Evolutionary conservation across 2,888 invertebrate species (phyloP), one percentile per base, ranked within the genome.

Genomic region (Nemapogon koenigi): DNA sequence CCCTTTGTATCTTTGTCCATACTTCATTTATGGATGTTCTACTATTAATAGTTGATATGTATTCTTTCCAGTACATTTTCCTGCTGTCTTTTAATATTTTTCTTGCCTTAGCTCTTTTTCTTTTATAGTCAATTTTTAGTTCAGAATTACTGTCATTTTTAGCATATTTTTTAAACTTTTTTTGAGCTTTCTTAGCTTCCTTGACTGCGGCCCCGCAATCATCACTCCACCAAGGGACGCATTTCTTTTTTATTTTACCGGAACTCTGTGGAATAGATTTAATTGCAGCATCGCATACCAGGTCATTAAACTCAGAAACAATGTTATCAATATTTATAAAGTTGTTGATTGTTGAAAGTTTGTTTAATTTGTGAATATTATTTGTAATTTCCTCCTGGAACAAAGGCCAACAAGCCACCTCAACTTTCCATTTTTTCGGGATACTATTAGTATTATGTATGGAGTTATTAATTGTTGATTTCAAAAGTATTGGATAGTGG

Each of bases 331-430:
- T 16, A 11, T n/a, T 4, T 7, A 14, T 3, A 19, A n/a, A n/a
- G n/a, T n/a, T n/a, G n/a, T n/a, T n/a, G n/a, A n/a, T n/a, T 38
- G 15, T 40, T 40, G 11, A 25, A 26, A 33, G 42, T 42, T 7
- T 42, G 43, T 14, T 43, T 44, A 14, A 44, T 43, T 29, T 41
- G 42, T 18, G n/a, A n/a, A n/a, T n/a, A n/a, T n/a, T n/a, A n/a
- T n/a, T n/a, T n/a, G n/a, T n/a, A n/a, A n/a, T n/a, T n/a, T n/a
- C n/a, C n/a, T n/a, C n/a, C n/a, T n/a, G n/a, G n/a, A n/a, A n/a
- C n/a, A n/a, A n/a, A n/a, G n/a, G n/a, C n/a, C n/a, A n/a, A n/a
- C n/a, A n/a, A n/a, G n/a, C n/a, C n/a, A n/a, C n/a, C n/a, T n/a
- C n/a, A n/a, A n/a, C n/a, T n/a, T n/a, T n/a, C n/a, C n/a, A n/a